phyloP scores from a whole-genome alignment of 2,888 invertebrate species.

The Corbicula japonica region DNA sequence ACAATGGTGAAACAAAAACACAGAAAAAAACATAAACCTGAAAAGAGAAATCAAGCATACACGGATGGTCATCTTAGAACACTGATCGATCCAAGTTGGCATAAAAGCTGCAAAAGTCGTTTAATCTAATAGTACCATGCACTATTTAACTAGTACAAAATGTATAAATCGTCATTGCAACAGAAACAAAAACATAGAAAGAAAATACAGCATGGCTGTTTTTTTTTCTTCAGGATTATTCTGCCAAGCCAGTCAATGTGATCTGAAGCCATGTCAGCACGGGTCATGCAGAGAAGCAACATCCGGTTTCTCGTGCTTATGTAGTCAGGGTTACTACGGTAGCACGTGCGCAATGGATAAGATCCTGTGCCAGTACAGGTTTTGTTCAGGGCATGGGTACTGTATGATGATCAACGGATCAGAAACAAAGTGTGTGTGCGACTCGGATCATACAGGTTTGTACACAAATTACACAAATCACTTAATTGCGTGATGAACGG shows the following conservation, averaged over 20 bases:
- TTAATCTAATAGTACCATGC: no score
- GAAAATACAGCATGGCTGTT: no score
- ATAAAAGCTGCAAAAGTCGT: no score
- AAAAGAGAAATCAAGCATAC: no score
- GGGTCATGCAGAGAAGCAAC: constrained; percentile 89
- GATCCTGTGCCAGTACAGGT: constrained; percentile 41
- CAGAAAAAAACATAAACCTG: no score
- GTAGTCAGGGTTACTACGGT: constrained; percentile 90
- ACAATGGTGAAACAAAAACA: no score
- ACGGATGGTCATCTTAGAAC: no score
- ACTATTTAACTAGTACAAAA: no score
- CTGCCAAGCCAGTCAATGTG: constrained; percentile 90
- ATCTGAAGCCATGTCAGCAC: constrained; percentile 89
- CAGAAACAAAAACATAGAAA: no score
- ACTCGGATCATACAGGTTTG: constrained; percentile 91
- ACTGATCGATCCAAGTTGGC: no score
- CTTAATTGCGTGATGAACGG: no score
- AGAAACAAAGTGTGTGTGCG: constrained; percentile 91
- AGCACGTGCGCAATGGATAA: constrained; percentile 89
- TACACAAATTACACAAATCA: neutral
- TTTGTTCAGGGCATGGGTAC: constrained; percentile 89
- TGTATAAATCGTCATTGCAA: no score
- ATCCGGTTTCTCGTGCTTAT: constrained; percentile 89
- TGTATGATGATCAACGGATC: constrained; percentile 88
- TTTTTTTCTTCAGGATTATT: constrained; percentile 41